Conservation (phyloP, 2,888 invertebrate genomes). For the Lepidonotus clava region DNA sequence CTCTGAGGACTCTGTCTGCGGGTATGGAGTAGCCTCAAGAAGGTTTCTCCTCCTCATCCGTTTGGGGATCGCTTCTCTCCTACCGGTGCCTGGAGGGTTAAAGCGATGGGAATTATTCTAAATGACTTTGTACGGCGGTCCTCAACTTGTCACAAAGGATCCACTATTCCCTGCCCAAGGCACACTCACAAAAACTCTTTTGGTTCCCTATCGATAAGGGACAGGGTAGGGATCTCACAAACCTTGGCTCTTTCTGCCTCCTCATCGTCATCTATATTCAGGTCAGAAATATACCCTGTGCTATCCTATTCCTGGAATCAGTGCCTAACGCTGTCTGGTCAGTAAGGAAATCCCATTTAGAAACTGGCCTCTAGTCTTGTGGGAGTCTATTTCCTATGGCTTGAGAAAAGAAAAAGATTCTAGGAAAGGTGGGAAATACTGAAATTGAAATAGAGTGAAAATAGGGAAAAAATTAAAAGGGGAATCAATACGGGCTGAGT, state of each 20-base stretch:
- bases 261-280: conserved; percentile 12
- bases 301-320: too few relatives aligned
- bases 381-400: too few relatives aligned
- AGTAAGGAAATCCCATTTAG: too few relatives aligned
- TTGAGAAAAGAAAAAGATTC: too few relatives aligned
- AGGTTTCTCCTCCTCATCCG: not conserved
- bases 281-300: not conserved
- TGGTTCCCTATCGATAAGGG: conserved; percentile 7
- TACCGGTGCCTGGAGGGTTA: not conserved
- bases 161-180: not conserved
- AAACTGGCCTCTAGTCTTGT: too few relatives aligned
- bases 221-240: not conserved
- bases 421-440: too few relatives aligned
- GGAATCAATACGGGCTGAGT: too few relatives aligned
- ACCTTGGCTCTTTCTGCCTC: not conserved
- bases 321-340: too few relatives aligned
- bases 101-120: not conserved
- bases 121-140: not conserved
- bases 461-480: too few relatives aligned
- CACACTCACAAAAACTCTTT: not conserved
- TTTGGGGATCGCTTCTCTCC: not conserved
- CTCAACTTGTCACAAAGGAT: not conserved
- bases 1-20: too few relatives aligned
- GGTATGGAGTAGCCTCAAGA: too few relatives aligned
- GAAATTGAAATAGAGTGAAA: too few relatives aligned